These are phyloP conservation scores for Steromphala cineraria DNA, from an alignment of 2,888 invertebrate genomes.

Conservation along the genomic window DNA sequence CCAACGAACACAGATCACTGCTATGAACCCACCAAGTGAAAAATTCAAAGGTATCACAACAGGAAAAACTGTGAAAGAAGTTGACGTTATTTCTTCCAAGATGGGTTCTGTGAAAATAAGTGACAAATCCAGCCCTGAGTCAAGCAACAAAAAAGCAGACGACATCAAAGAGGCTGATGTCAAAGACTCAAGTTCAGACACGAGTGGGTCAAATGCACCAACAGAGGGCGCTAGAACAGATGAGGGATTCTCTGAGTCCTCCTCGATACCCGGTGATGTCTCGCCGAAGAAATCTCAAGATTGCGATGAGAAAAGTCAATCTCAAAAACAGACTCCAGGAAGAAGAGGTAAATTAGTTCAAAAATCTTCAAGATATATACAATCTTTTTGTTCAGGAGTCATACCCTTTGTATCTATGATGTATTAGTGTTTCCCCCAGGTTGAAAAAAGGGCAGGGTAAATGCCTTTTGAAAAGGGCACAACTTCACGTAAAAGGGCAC, in stretches of 20 bases:
- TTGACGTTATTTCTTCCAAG: neutral
- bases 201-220: neutral
- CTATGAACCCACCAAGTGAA: neutral
- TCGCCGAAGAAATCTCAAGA: neutral
- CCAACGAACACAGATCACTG: too few relatives aligned
- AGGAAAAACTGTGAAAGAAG: neutral
- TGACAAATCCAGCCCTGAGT: conserved; percentile 22
- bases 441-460: too few relatives aligned
- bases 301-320: neutral
- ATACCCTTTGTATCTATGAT: too few relatives aligned
- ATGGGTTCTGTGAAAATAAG: neutral
- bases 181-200: neutral
- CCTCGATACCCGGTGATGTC: conserved; percentile 6
- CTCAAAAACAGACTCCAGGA: neutral
- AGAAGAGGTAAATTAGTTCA: too few relatives aligned
- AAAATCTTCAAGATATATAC: too few relatives aligned
- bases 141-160: conserved; percentile 11
- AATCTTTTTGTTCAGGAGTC: too few relatives aligned
- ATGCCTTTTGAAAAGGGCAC: too few relatives aligned
- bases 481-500: too few relatives aligned
- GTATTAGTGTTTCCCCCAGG: too few relatives aligned
- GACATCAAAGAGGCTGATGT: neutral
- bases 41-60: neutral
- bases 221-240: conserved; percentile 40
- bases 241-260: conserved; percentile 43